A percentile compares a stretch with the other conserved stretches of the same genome.
Conservation (phyloP, 2,113 vertebrate genomes). For the Varanus salvator region DNA sequence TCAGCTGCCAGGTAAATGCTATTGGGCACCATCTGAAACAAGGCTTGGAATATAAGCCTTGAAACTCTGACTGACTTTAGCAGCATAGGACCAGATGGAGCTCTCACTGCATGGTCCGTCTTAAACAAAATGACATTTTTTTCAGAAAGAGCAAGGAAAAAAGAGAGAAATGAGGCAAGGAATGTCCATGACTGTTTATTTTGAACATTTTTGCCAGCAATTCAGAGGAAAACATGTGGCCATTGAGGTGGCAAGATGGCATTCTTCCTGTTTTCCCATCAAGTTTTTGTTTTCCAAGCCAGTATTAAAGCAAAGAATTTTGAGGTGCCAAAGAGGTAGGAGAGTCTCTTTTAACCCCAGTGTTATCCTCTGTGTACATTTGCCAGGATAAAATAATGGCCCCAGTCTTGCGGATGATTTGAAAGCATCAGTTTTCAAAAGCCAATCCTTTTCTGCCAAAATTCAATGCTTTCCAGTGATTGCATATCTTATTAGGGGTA, state of each 20-base stretch:
- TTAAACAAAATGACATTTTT: rapidly evolving
- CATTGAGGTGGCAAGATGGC: background rate
- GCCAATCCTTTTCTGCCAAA: no score
- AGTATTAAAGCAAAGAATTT: background rate
- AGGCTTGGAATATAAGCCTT: background rate
- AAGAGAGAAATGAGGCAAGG: background rate
- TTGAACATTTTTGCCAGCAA: background rate
- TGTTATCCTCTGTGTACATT: background rate
- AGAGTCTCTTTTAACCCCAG: background rate
- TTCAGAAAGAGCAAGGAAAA: background rate
- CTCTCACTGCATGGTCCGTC: background rate
- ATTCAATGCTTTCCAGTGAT: no score
- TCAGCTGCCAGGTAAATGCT: background rate
- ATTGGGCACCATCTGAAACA: background rate
- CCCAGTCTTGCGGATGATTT: background rate
- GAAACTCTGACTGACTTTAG: background rate
- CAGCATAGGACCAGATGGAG: background rate
- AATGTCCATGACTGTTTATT: background rate
- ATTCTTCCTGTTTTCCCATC: background rate
- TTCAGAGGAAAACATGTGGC: background rate
- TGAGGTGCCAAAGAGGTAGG: background rate
- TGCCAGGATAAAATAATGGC: background rate
- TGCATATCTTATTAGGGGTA: background rate
- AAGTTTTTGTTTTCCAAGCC: background rate
- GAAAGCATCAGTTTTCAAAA: background rate